A percentile compares a stretch with the other conserved stretches of the same genome.
Evolutionary conservation across 2,113 vertebrate genomes (phyloP).

Genomic region (Pollimyrus isidori): DNA sequence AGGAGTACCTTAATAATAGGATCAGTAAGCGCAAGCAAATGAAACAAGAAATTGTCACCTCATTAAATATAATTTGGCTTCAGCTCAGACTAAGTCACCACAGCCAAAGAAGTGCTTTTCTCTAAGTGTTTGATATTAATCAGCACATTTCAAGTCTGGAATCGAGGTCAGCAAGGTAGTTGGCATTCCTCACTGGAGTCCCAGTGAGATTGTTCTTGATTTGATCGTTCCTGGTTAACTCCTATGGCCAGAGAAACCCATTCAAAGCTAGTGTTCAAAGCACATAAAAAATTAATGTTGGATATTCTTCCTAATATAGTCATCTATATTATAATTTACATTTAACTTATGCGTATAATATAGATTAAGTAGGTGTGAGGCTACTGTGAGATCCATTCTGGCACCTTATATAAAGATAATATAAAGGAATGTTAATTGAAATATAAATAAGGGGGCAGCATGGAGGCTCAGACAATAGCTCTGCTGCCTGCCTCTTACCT

Average conservation of each 20-base stretch:
- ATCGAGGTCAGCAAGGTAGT: not conserved
- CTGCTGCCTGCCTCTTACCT: not conserved
- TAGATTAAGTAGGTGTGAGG: not conserved
- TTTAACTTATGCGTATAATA: not conserved
- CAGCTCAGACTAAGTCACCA: not conserved
- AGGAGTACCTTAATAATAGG: not conserved
- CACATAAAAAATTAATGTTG: not conserved
- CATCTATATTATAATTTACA: not conserved
- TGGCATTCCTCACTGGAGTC: not conserved
- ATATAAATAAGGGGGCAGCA: not conserved
- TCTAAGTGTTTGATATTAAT: not conserved
- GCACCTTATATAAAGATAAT: not conserved
- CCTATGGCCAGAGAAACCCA: not conserved
- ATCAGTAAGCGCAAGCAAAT: not conserved
- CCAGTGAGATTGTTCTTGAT: not conserved
- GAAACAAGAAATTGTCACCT: constrained; percentile 5
- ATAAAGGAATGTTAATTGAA: not conserved
- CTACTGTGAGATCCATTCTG: not conserved
- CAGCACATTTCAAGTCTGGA: not conserved
- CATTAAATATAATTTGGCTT: not conserved
- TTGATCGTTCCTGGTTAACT: not conserved
- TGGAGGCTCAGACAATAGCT: not conserved
- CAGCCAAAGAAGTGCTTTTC: not conserved
- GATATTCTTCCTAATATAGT: not conserved
- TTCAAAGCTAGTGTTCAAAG: not conserved